Base-by-base conservation (phyloP, 2,797 vertebrate genomes). In the Echiichthys vipera region DNA sequence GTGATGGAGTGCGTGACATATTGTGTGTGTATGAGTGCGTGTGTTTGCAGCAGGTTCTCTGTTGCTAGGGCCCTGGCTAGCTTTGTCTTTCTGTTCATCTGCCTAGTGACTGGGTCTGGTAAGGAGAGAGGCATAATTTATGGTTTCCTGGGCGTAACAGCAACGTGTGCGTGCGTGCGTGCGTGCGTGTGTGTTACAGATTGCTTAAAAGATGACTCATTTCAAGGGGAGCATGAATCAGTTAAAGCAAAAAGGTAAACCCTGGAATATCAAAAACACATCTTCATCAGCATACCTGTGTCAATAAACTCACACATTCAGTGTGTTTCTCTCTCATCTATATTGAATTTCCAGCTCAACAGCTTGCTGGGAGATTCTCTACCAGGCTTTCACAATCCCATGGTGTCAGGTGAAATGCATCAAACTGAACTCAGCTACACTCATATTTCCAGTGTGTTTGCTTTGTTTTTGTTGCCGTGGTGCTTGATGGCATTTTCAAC, bases 41-140 rank as follows among this genome's bases (percentile, higher is more conserved):
- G 73, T 69, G 70, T 54, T 18, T 47, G 72, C 36, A 20, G 25
- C 65, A 70, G 77, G 69, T 80, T 84, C 69, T 79, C 80, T 89
- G 89, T 89, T 92, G 90, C 90, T 91, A 92, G 78, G 91, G 85
- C 77, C 83, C 80, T 78, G 65, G 81, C 68, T 78, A 83, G 83
- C 80, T 84, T 78, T 58, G 84, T 89, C 84, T 84, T 49, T 87
- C 83, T 80, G 55, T 88, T 90, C 83, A 80, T 92, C 87, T 91
- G 89, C 88, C 87, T 92, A 86, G 87, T 78, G 85, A 92, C 88
- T 74, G 81, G n/a, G 71, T 83, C 68, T 78, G 80, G 73, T 87
- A 79, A 77, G 78, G 66, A 85, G 62, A 71, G 77, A 87, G 54
- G 75, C 72, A 68, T 85, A 84, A 90, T 91, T 92, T 87, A 88